A percentile compares a stretch with the other conserved stretches of the same genome.
phyloP scores from a whole-genome alignment of 2,797 vertebrate genomes.

The Agapornis canus region DNA sequence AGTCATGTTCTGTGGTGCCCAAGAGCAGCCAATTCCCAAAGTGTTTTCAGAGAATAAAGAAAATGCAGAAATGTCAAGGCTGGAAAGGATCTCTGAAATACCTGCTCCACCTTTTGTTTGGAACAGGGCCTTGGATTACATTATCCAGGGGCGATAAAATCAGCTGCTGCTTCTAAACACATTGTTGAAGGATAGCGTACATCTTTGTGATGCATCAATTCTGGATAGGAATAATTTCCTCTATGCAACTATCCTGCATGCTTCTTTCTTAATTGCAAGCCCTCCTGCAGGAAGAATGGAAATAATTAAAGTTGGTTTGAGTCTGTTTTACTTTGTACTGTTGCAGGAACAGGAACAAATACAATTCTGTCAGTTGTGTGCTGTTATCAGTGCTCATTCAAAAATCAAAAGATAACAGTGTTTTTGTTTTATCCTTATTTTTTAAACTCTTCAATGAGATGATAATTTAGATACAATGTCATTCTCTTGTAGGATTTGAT shows the following conservation, averaged over 20 bases:
- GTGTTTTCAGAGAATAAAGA: background rate
- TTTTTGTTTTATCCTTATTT: background rate
- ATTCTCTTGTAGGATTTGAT: background rate
- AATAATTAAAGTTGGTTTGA: slow-evolving; percentile 48
- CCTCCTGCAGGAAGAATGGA: slow-evolving; percentile 29
- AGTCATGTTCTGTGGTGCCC: background rate
- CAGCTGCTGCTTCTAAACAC: background rate
- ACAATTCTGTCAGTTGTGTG: background rate
- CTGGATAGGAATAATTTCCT: background rate
- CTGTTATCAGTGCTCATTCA: slow-evolving; percentile 7
- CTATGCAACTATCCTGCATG: background rate
- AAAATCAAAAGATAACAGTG: slow-evolving; percentile 28
- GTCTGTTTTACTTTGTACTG: slow-evolving; percentile 32
- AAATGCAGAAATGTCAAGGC: background rate
- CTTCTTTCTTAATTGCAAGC: slow-evolving; percentile 24
- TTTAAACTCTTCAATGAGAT: slow-evolving; percentile 21
- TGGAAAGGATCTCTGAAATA: background rate
- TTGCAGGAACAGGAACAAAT: slow-evolving; percentile 13
- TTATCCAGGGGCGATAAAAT: background rate
- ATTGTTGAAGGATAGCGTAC: background rate
- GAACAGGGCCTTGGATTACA: background rate
- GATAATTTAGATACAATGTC: slow-evolving; percentile 1
- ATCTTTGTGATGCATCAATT: background rate
- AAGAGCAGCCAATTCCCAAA: background rate
- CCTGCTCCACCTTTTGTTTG: background rate